Evolutionary conservation across 2,888 invertebrate species (phyloP).

Genomic region (Salticus scenicus): DNA sequence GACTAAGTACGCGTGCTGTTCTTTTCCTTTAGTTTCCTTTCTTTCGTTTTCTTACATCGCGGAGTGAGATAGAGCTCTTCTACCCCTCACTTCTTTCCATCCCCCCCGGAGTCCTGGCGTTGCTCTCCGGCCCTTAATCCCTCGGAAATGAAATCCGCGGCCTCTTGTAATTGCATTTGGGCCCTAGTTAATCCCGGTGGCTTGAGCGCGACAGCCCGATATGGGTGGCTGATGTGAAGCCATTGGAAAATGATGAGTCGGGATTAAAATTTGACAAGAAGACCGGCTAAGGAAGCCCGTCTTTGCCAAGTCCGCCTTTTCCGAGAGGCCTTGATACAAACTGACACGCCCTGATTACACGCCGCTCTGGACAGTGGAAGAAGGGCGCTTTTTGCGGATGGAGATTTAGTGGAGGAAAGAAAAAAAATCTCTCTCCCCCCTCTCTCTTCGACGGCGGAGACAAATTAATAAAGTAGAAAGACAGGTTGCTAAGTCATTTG

Average conservation of each 20-base stretch:
- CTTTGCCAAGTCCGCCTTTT: constrained; percentile 66
- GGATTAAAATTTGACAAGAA: constrained; percentile 71
- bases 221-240: constrained; percentile 70
- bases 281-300: constrained; percentile 69
- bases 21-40: constrained; percentile 42
- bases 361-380: constrained; percentile 57
- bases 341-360: constrained; percentile 70
- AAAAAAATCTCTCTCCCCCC: constrained; percentile 29
- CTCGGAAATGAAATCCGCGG: constrained; percentile 71
- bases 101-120: constrained; percentile 14
- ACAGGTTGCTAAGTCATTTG: constrained; percentile 71
- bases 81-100: neutral
- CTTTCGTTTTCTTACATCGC: constrained; percentile 48
- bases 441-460: constrained; percentile 59
- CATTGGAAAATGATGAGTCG: constrained; percentile 71
- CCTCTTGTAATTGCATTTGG: constrained; percentile 70
- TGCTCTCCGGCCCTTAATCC: constrained; percentile 68
- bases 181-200: constrained; percentile 70
- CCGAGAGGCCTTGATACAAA: constrained; percentile 67
- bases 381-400: constrained; percentile 60
- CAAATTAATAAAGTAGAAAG: constrained; percentile 71
- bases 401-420: constrained; percentile 44
- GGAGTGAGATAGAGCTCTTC: constrained; percentile 38
- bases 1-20: constrained; percentile 44
- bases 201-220: constrained; percentile 70